A percentile compares a stretch with the other conserved stretches of the same genome.
Conservation (phyloP, 1,140 invertebrate species). For the Euwallacea fornicatus region DNA sequence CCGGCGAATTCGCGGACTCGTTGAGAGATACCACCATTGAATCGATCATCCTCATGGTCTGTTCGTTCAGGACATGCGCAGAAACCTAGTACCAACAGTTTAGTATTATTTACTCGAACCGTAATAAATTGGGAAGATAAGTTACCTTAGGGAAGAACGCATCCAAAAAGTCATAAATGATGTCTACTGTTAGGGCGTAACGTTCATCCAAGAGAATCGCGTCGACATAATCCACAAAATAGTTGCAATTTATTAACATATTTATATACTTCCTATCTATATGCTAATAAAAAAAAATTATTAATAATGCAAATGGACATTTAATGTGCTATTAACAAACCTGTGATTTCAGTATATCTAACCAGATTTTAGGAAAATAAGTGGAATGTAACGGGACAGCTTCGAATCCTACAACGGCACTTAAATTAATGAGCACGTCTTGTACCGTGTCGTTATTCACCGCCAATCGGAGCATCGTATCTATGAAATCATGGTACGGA, state of each 20-base stretch:
- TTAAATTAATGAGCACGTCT: slow-evolving; percentile 76
- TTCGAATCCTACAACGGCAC: slow-evolving; percentile 85
- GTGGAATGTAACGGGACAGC: slow-evolving; percentile 79
- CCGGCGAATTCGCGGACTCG: slow-evolving; percentile 58
- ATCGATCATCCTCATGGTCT: slow-evolving; percentile 62
- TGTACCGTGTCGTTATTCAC: slow-evolving; percentile 79
- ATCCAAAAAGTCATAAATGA: slow-evolving; percentile 79
- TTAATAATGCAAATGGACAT: background rate
- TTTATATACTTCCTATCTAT: slow-evolving; percentile 76
- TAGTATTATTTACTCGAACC: background rate
- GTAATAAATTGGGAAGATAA: background rate
- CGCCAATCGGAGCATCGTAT: slow-evolving; percentile 85
- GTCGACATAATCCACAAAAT: slow-evolving; percentile 82
- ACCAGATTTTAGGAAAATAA: slow-evolving; percentile 83
- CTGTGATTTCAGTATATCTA: slow-evolving; percentile 76
- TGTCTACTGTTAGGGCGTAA: slow-evolving; percentile 71
- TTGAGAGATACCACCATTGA: slow-evolving; percentile 59
- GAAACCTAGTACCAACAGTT: slow-evolving; percentile 52
- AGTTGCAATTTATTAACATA: slow-evolving; percentile 75
- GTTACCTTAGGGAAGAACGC: slow-evolving; percentile 80
- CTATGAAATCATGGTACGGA: slow-evolving; percentile 82
- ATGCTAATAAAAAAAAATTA: slow-evolving; percentile 55
- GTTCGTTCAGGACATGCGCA: slow-evolving; percentile 62
- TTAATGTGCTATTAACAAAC: slow-evolving; percentile 51
- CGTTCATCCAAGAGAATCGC: slow-evolving; percentile 79